Conservation (phyloP, 2,888 invertebrate species). For the Lucinisca nassula region DNA sequence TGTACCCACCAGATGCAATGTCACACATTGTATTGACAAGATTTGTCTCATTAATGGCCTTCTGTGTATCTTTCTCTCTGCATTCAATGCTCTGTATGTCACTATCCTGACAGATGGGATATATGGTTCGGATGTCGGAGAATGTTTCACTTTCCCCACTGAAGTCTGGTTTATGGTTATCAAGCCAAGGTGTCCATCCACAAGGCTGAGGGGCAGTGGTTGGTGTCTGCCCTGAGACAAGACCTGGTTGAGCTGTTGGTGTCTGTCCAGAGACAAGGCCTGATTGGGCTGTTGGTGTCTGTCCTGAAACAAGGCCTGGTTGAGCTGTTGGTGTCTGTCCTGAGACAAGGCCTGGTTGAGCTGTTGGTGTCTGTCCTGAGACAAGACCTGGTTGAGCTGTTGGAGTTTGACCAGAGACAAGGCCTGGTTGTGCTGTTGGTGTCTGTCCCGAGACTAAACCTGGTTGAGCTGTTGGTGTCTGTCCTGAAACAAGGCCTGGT, state of each 20-base stretch:
- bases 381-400: constrained; percentile 67
- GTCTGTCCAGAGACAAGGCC: constrained; percentile 27
- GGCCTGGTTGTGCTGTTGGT: constrained; percentile 62
- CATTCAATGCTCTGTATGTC: constrained; percentile 82
- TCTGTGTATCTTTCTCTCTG: constrained; percentile 63
- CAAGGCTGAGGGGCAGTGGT: constrained; percentile 82
- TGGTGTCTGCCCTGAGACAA: constrained; percentile 48
- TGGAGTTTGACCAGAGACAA: constrained; percentile 43
- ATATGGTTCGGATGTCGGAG: constrained; percentile 62
- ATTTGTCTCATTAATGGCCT: constrained; percentile 65
- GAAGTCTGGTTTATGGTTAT: constrained; percentile 86
- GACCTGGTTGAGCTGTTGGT: constrained; percentile 63
- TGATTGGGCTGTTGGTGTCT: constrained; percentile 61
- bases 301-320: constrained; percentile 68
- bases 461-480: constrained; percentile 60
- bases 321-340: constrained; percentile 46
- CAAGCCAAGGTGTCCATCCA: constrained; percentile 95
- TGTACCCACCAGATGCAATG: constrained; percentile 89
- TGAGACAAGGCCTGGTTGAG: constrained; percentile 20
- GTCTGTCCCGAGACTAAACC: constrained; percentile 23
- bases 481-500: constrained; percentile 35
- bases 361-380: constrained; percentile 41
- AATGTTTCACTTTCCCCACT: constrained; percentile 85
- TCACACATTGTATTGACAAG: constrained; percentile 68
- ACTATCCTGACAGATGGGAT: constrained; percentile 78